These are phyloP conservation scores for Eupithecia exiguata DNA, from an alignment of 2,888 invertebrate genomes.

Conservation along the genomic window DNA sequence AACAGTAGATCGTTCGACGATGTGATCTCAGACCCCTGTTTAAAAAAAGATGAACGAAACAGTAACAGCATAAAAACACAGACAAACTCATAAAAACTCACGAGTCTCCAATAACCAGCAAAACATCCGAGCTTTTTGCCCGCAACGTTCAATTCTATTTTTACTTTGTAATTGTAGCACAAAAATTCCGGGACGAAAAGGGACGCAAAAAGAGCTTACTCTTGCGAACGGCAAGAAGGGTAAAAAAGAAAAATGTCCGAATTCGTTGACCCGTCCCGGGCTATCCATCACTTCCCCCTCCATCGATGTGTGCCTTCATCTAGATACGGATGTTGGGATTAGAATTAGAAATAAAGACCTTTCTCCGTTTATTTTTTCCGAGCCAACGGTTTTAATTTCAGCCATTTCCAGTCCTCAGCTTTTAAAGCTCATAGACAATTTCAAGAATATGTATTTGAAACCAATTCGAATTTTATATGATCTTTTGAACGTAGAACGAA, in stretches of 20 bases:
- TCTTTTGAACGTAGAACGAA: background rate
- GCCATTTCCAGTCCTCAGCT: background rate
- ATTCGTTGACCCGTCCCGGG: slow-evolving; percentile 85
- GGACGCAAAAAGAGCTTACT: slow-evolving; percentile 83
- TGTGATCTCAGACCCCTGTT: background rate
- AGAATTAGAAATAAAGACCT: slow-evolving; percentile 61
- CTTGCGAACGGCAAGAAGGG: slow-evolving; percentile 83
- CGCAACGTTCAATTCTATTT: slow-evolving; percentile 78
- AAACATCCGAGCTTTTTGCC: slow-evolving; percentile 54
- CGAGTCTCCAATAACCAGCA: slow-evolving; percentile 21
- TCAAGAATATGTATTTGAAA: background rate
- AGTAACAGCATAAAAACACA: slow-evolving; percentile 6
- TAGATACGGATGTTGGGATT: slow-evolving; percentile 75
- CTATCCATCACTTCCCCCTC: slow-evolving; percentile 83
- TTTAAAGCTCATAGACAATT: background rate
- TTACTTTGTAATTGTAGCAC: slow-evolving; percentile 82
- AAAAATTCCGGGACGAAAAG: slow-evolving; percentile 80
- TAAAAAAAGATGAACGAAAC: background rate
- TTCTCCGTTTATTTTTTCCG: slow-evolving; percentile 49
- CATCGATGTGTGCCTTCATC: slow-evolving; percentile 63
- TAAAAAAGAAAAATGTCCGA: slow-evolving; percentile 85
- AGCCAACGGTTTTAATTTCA: slow-evolving; percentile 30
- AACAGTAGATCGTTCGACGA: background rate
- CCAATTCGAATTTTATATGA: background rate
- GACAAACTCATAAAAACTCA: slow-evolving; percentile 12